These are phyloP conservation scores for Xestia rhomboidea DNA, from an alignment of 2,888 invertebrate species.

Conservation along the genomic window DNA sequence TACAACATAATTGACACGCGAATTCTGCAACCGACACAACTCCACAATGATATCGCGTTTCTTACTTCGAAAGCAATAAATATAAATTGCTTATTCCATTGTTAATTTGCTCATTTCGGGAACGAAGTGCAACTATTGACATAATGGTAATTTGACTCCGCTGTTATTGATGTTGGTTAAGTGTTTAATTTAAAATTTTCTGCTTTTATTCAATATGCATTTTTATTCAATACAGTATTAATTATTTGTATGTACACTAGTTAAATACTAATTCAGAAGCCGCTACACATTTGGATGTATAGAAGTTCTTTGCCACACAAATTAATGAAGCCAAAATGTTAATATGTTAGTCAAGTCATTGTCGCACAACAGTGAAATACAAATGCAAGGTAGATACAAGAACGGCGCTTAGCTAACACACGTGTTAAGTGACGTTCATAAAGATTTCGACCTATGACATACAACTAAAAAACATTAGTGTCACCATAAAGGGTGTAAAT, in stretches of 20 bases:
- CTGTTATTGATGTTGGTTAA: slow-evolving; percentile 6
- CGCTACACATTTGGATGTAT: neutral
- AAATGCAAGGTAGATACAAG: neutral
- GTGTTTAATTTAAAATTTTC: slow-evolving; percentile 1
- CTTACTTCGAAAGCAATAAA: slow-evolving; percentile 21
- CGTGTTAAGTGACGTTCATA: neutral
- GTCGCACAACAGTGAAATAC: neutral
- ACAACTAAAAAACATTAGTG: neutral
- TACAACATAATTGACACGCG: neutral
- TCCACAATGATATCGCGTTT: neutral
- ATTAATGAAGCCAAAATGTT: neutral
- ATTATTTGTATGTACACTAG: neutral
- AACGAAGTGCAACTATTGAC: slow-evolving; percentile 28
- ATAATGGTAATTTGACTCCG: neutral
- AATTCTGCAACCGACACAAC: neutral
- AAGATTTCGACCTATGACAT: neutral
- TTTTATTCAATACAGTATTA: neutral
- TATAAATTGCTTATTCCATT: slow-evolving; percentile 20
- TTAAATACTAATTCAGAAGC: neutral
- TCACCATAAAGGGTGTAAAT: no score
- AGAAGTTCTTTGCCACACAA: no score
- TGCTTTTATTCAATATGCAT: neutral
- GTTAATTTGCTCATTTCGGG: slow-evolving; percentile 17
- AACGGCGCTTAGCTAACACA: neutral
- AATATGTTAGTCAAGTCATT: neutral